Conservation (phyloP, 2,113 vertebrate species). For the Carassius auratus region DNA sequence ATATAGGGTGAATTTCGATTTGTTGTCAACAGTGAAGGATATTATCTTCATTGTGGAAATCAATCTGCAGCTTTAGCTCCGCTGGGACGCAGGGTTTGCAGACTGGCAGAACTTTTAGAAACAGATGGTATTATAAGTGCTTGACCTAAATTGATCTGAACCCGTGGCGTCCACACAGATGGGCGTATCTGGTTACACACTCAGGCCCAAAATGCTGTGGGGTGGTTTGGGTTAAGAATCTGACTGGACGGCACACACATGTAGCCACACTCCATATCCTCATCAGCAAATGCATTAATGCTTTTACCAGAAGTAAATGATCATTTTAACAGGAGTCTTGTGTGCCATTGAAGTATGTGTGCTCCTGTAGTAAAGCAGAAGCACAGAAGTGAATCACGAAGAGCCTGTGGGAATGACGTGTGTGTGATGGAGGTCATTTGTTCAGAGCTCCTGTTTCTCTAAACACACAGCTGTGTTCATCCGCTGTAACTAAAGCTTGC, state of each 20-base stretch:
- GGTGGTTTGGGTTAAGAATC: neutral
- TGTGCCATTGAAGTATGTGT: neutral
- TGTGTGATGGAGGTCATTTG: conserved; percentile 20
- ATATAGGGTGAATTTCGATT: neutral
- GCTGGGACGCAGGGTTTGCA: neutral
- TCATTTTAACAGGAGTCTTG: neutral
- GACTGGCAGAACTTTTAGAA: neutral
- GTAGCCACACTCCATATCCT: neutral
- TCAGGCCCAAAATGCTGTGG: neutral
- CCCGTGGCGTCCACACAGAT: neutral
- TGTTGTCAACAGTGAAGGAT: neutral
- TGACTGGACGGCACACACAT: neutral
- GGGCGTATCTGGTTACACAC: neutral
- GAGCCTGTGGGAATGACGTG: neutral
- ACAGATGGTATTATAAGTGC: conserved; percentile 14
- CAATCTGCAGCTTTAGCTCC: conserved; percentile 1
- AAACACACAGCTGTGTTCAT: conserved; percentile 48
- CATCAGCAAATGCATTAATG: neutral
- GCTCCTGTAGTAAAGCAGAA: neutral
- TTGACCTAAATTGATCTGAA: conserved; percentile 2
- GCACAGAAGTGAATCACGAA: neutral
- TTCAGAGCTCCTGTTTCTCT: neutral
- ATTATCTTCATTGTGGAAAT: conserved; percentile 1
- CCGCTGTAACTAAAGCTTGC: conserved; percentile 52
- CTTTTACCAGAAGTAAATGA: neutral